phyloP scores from a whole-genome alignment of 2,888 invertebrate species.

The Poecilus cupreus region DNA sequence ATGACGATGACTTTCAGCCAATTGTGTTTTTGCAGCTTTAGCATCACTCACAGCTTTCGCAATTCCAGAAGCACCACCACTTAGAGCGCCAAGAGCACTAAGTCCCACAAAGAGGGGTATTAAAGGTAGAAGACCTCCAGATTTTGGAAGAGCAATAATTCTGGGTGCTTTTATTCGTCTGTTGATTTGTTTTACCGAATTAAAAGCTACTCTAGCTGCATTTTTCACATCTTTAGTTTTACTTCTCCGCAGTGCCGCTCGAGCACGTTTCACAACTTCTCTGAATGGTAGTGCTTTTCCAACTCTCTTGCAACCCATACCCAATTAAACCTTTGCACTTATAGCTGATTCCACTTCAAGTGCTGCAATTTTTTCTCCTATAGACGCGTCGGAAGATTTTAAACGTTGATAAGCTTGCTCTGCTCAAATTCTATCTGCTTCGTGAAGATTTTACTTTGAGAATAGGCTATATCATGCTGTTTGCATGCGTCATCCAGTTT shows the following conservation, averaged over 20 bases:
- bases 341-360: too few species aligned
- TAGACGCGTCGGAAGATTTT: constrained; percentile 64
- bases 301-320: neutral
- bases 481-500: constrained; percentile 63
- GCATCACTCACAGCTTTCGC: constrained; percentile 65
- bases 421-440: constrained; percentile 68
- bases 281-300: neutral
- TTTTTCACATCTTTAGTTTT: neutral
- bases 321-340: too few species aligned
- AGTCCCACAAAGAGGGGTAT: constrained; percentile 66
- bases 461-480: constrained; percentile 64
- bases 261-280: neutral
- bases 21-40: constrained; percentile 64
- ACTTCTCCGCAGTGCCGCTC: neutral
- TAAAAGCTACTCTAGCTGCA: neutral
- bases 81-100: constrained; percentile 65
- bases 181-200: constrained; percentile 35
- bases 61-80: constrained; percentile 66
- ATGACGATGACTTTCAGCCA: too few species aligned
- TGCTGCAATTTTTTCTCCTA: constrained; percentile 65
- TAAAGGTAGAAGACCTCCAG: constrained; percentile 64
- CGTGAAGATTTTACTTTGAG: constrained; percentile 63
- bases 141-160: constrained; percentile 64
- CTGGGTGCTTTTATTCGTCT: constrained; percentile 60
- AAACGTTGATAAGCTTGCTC: constrained; percentile 66